These are phyloP conservation scores for Metacarcinus magister DNA, from an alignment of 2,888 invertebrate species.

Conservation along the genomic window DNA sequence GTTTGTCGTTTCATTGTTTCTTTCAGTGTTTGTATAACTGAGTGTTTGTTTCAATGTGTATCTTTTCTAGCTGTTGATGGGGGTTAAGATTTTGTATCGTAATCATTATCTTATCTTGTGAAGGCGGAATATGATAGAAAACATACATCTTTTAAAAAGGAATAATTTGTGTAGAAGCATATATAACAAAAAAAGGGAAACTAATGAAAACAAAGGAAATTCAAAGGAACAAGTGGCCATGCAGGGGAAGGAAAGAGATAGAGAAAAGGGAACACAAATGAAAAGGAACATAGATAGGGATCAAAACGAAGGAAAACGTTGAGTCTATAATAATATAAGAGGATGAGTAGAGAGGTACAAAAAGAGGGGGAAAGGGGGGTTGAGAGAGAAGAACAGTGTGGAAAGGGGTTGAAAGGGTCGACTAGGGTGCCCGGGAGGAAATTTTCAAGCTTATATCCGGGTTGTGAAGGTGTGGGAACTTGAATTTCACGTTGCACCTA, in stretches of 20 bases:
- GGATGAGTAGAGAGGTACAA: neutral
- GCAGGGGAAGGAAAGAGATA: no score
- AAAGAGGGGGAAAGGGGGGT: neutral
- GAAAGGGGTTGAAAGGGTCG: neutral
- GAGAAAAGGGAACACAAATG: neutral
- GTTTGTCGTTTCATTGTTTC: no score
- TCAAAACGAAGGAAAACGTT: neutral
- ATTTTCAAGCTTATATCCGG: conserved; percentile 22
- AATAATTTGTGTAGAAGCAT: no score
- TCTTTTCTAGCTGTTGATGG: no score
- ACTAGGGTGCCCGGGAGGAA: neutral
- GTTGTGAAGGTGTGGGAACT: conserved; percentile 15
- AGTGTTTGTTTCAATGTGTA: no score
- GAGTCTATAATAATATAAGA: neutral
- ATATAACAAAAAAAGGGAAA: no score
- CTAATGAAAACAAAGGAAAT: neutral
- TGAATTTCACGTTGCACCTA: neutral
- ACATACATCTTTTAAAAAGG: no score
- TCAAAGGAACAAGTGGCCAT: neutral
- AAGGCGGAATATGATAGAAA: no score
- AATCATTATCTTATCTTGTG: no score
- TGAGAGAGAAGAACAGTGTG: neutral
- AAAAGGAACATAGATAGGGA: neutral
- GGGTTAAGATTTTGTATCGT: no score
- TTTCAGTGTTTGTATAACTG: no score